Conservation (phyloP, 2,888 invertebrate species). For the Hypsopygia costalis region DNA sequence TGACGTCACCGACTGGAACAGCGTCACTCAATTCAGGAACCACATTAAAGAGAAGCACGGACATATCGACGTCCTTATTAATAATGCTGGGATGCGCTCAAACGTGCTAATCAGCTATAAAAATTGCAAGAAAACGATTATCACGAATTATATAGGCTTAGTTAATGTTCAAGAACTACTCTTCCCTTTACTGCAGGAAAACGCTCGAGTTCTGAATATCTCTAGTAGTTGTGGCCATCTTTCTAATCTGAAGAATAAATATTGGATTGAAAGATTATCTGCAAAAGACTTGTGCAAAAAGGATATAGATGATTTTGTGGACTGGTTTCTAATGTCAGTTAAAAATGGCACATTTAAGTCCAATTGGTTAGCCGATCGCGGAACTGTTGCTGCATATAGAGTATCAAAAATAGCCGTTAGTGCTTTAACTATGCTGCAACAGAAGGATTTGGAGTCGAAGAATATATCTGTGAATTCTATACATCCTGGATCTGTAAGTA, state of each 20-base stretch:
- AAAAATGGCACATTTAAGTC: conserved; percentile 44
- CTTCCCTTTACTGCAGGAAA: conserved; percentile 83
- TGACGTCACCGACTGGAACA: conserved; percentile 82
- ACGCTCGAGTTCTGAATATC: conserved; percentile 86
- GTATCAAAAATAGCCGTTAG: conserved; percentile 87
- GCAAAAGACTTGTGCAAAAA: conserved; percentile 39
- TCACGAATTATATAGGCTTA: conserved; percentile 85
- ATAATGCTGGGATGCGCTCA: conserved; percentile 83
- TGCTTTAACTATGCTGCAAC: conserved; percentile 84
- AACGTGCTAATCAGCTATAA: conserved; percentile 28
- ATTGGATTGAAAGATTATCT: conserved; percentile 49
- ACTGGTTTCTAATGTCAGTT: conserved; percentile 79
- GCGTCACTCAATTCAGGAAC: conserved; percentile 76
- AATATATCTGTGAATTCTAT: conserved; percentile 82
- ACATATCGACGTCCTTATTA: conserved; percentile 85
- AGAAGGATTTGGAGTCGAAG: conserved; percentile 75
- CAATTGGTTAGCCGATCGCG: conserved; percentile 63
- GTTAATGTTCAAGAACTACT: conserved; percentile 82
- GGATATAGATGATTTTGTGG: conserved; percentile 76
- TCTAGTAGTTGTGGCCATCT: conserved; percentile 85
- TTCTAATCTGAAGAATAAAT: conserved; percentile 71
- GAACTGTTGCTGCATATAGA: conserved; percentile 81
- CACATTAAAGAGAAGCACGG: conserved; percentile 78
- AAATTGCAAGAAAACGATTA: conserved; percentile 81
- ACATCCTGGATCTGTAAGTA: conserved; percentile 88